Base-by-base conservation (phyloP, 1,140 invertebrate species). In the Harpegnathos saltator region DNA sequence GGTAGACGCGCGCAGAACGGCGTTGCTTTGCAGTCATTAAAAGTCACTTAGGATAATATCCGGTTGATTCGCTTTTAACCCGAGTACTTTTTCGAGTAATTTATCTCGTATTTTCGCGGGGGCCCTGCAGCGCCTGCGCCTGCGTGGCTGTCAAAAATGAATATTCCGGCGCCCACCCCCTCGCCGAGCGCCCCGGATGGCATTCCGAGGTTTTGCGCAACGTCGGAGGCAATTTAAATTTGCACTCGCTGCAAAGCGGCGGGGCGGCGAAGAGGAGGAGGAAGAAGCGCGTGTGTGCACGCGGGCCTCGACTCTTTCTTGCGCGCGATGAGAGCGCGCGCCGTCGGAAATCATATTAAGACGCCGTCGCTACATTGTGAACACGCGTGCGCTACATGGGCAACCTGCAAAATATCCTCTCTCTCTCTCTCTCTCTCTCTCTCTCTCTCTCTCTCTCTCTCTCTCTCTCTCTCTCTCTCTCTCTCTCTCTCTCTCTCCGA, bases 1-100 rank as follows among this genome's bases (percentile, higher is more conserved):
- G 78, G 15, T 29, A 54, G 22, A n/a, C 59, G n/a, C 50, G 56
- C 24, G 52, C 44, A 14, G 9, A 4, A 29, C 38, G 44, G 12
- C 63, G 74, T 85, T 48, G 85, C 83, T 86, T 91, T 89, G 63
- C 62, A 86, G 90, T 89, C 92, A 91, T 93, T 93, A 93, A 93
- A 93, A 92, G 87, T 93, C 92, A 92, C 91, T 93, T 93, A 93
- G 92, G 92, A 91, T 93, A 92, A 92, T 92, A 90, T 88, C 86
- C 73, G 84, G 87, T 77, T 88, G 86, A 92, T 91, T 90, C 83
- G 87, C 86, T 82, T 87, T 86, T 83, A 78, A 90, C 69, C 83
- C 65, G 85, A 81, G 81, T 61, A 62, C 59, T 87, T 83, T 82
- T 81, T 73, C 48, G 48, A 68, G 81, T 85, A 89, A 90, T 90